phyloP scores from a whole-genome alignment of 2,113 vertebrate species.

The Seriola rivoliana region DNA sequence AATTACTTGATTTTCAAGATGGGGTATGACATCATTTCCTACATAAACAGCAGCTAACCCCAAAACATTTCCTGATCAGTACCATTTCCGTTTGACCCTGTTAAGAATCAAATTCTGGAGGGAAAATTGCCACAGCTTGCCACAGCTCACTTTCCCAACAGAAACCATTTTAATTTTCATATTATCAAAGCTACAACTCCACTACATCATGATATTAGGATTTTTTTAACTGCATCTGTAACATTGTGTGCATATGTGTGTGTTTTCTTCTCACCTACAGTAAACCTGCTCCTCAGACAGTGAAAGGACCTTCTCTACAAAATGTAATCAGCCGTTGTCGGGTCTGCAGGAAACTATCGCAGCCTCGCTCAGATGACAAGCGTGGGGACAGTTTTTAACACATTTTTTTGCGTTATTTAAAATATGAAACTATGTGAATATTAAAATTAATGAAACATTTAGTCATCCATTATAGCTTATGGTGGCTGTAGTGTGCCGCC shows the following conservation, averaged over 20 bases:
- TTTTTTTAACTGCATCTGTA: background rate
- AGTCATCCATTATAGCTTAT: slow-evolving; percentile 4
- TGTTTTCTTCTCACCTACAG: slow-evolving; percentile 73
- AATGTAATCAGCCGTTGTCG: slow-evolving; percentile 91
- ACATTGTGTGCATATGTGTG: background rate
- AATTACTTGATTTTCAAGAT: background rate
- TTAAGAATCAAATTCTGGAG: background rate
- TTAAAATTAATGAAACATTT: slow-evolving; percentile 28
- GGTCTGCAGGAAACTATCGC: slow-evolving; percentile 88
- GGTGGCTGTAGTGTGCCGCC: background rate
- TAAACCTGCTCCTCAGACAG: slow-evolving; percentile 87
- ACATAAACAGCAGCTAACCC: background rate
- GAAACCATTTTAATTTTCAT: background rate
- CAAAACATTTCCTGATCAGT: background rate
- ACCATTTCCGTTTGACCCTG: background rate
- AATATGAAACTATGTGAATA: background rate
- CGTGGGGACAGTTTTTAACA: slow-evolving; percentile 17
- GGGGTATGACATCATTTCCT: background rate
- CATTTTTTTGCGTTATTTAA: background rate
- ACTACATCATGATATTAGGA: background rate
- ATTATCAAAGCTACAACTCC: background rate
- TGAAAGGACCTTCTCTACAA: slow-evolving; percentile 87
- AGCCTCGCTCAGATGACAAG: background rate
- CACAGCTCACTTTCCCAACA: background rate
- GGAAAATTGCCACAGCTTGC: background rate